Conservation (phyloP, 2,797 vertebrate species). For the Coregonus sp. region DNA sequence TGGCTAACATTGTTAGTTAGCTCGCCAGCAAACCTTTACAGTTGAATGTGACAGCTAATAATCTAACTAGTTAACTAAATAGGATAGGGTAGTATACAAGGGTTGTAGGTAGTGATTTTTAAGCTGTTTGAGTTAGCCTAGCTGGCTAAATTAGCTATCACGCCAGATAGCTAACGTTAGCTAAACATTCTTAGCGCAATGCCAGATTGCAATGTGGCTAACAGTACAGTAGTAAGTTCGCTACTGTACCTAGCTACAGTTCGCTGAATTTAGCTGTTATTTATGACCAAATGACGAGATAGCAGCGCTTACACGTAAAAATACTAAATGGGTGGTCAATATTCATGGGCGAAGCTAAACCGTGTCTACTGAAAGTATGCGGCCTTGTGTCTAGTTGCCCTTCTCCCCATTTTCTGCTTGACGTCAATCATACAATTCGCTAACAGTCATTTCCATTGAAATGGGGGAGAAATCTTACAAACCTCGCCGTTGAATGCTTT, state of each 20-base stretch:
- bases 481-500: slow-evolving; percentile 99
- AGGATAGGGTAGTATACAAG: not conserved
- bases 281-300: not conserved
- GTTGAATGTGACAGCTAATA: not conserved
- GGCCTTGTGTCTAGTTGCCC: slow-evolving; percentile 60
- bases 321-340: not conserved
- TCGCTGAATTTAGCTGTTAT: not conserved
- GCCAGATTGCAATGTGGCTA: not conserved
- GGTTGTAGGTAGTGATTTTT: not conserved
- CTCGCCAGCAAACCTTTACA: not conserved
- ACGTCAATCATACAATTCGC: too few species aligned
- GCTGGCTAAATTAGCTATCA: not conserved
- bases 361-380: slow-evolving; percentile 24
- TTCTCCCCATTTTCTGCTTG: slow-evolving; percentile 32
- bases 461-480: slow-evolving; percentile 64
- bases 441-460: not conserved
- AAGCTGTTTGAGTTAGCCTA: not conserved
- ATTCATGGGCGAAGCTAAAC: not conserved
- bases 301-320: not conserved
- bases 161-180: not conserved
- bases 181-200: not conserved
- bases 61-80: not conserved
- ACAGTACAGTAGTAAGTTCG: too few species aligned
- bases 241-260: not conserved
- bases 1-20: not conserved